Evolutionary conservation across 2,888 invertebrate genomes (phyloP), one percentile per base, ranked within the genome.

Genomic region (Cyaniris semiargus): DNA sequence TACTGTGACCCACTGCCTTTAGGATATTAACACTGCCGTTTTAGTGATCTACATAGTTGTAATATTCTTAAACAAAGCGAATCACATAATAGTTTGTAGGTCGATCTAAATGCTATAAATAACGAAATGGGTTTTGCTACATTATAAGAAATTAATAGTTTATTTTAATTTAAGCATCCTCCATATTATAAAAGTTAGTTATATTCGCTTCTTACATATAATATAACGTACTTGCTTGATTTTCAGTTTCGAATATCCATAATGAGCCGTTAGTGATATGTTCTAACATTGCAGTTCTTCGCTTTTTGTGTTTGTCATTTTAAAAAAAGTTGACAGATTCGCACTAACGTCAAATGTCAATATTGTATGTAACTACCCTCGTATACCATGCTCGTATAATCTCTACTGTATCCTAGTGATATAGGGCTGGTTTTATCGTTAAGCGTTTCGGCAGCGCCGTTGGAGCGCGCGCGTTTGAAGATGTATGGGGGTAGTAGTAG

Each of bases 321-420:
- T 58, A n/a, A 66, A 5, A 23, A 21, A 21, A 58, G 21, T 58
- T 23, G 60, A 23, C 60, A 60, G 60, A 23, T 60, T 1, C 23
- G 23, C 60, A 5, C 60, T 23, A 23, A 60, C 60, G 23, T 60
- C 23, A 60, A 23, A 23, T 1, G 60, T 60, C 60, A 60, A 21
- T 13, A 21, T 58, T 58, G 21, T 58, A 8, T 58, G 58, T 60
- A 58, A 58, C 58, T 56, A 58, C 58, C 58, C 58, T 60, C 23
- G 23, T 60, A 23, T 21, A 60, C 21, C 21, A 23, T 23, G 60
- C 13, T 60, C 23, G 60, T 60, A 60, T 79, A 85, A 84, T 87
- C 88, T 89, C 88, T 87, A 86, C 81, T 86, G 85, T 81, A 82
- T 85, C 84, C 85, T 87, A 85, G 87, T 85, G 83, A 87, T 82